These are phyloP conservation scores for Paramormyrops hopkinsi DNA, from an alignment of 2,797 vertebrate species.

Conservation along the genomic window DNA sequence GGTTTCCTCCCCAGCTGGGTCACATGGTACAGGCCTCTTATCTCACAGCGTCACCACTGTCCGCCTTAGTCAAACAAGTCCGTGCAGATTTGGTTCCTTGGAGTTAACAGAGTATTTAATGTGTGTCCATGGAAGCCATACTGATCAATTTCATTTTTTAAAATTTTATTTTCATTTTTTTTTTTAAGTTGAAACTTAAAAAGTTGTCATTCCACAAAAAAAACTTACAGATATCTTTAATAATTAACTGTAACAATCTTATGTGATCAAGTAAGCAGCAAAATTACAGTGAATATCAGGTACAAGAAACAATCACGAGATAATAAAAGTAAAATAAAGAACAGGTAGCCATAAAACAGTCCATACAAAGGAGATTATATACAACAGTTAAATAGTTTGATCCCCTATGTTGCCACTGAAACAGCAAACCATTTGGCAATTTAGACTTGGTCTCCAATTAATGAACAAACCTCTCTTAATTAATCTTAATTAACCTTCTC, in stretches of 20 bases:
- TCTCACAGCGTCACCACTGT: neutral
- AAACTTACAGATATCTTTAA: neutral
- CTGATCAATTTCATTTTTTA: neutral
- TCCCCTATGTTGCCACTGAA: neutral
- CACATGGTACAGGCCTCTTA: neutral
- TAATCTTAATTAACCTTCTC: neutral
- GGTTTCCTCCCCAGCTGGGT: too few species aligned
- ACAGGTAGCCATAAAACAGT: neutral
- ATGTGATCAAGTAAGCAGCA: neutral
- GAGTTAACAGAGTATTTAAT: neutral
- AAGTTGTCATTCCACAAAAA: neutral
- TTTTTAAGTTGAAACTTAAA: neutral
- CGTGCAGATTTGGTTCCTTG: neutral
- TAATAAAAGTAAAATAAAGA: neutral
- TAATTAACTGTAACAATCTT: neutral
- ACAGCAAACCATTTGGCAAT: neutral
- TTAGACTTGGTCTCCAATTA: neutral
- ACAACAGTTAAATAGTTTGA: neutral
- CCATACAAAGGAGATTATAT: neutral
- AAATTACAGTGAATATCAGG: neutral
- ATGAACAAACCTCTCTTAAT: neutral
- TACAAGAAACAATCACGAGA: neutral
- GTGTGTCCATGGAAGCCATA: neutral
- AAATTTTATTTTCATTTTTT: neutral
- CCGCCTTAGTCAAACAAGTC: slow-evolving; percentile 34